Evolutionary conservation across 2,888 invertebrate genomes (phyloP).

Genomic region (Sarcophaga carnaria): DNA sequence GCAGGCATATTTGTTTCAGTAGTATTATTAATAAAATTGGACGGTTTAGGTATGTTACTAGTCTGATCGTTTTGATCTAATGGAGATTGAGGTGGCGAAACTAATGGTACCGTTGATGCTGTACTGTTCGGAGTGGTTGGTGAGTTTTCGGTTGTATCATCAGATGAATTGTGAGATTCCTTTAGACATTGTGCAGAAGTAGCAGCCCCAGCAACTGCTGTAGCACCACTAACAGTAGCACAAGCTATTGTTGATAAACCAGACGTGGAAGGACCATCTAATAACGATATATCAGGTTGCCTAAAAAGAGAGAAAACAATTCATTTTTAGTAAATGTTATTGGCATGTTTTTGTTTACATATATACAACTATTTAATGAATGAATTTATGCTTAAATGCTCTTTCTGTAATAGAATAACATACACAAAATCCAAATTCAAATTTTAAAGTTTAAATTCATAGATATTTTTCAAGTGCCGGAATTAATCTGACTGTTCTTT

Average conservation of each 20-base stretch:
- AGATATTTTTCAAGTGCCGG: slow-evolving; percentile 24
- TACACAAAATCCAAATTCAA: background rate
- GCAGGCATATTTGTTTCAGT: slow-evolving; percentile 67
- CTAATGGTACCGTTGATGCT: slow-evolving; percentile 68
- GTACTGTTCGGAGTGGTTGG: slow-evolving; percentile 68
- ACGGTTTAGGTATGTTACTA: slow-evolving; percentile 40
- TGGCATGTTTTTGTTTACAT: background rate
- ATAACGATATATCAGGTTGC: slow-evolving; percentile 66
- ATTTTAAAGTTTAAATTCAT: background rate
- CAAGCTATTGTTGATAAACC: slow-evolving; percentile 62
- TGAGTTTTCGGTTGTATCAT: slow-evolving; percentile 47
- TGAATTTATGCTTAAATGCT: too few species aligned
- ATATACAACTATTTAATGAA: background rate
- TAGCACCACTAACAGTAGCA: slow-evolving; percentile 56
- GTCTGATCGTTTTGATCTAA: slow-evolving; percentile 36
- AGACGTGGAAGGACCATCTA: slow-evolving; percentile 72
- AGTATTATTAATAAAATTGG: slow-evolving; percentile 45
- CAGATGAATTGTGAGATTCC: slow-evolving; percentile 34
- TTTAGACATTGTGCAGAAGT: slow-evolving; percentile 51
- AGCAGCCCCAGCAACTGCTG: slow-evolving; percentile 30
- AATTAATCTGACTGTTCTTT: slow-evolving; percentile 26
- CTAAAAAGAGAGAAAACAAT: slow-evolving; percentile 41
- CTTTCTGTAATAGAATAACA: background rate
- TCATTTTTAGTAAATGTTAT: background rate
- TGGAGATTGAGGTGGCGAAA: slow-evolving; percentile 67